phyloP scores from a whole-genome alignment of 2,113 vertebrate species.

The Zosterops pallidus region DNA sequence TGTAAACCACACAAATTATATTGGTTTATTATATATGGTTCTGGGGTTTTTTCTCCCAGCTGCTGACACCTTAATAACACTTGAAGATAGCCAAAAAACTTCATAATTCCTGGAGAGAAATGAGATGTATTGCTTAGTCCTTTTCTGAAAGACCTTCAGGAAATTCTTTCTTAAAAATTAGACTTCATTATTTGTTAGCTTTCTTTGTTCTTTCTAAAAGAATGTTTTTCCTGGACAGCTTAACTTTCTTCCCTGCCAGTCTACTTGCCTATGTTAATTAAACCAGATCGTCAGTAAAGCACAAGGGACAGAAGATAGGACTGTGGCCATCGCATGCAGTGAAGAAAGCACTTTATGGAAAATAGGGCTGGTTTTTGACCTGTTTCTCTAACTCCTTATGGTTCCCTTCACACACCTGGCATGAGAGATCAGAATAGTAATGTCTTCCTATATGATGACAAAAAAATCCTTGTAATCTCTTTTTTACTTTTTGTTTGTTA shows the following conservation, averaged over 20 bases:
- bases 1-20: not conserved
- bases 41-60: not conserved
- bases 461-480: not conserved
- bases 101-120: not conserved
- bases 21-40: not conserved
- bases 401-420: not conserved
- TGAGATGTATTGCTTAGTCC: not conserved
- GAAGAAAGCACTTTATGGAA: not conserved
- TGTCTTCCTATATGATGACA: not conserved
- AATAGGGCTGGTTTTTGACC: not conserved
- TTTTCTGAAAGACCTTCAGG: not conserved
- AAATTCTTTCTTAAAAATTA: not conserved
- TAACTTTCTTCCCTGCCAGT: not conserved
- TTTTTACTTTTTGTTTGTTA: not conserved
- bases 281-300: not conserved
- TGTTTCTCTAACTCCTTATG: not conserved
- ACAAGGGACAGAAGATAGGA: not conserved
- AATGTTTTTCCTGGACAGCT: not conserved
- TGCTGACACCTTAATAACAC: slow-evolving; percentile 15
- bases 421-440: not conserved
- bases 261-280: not conserved
- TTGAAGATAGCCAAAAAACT: not conserved
- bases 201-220: not conserved
- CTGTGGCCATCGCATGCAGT: accelerated
- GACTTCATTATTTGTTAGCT: not conserved